Conservation (phyloP, 2,888 invertebrate species). For the Drosophila picticornis region DNA sequence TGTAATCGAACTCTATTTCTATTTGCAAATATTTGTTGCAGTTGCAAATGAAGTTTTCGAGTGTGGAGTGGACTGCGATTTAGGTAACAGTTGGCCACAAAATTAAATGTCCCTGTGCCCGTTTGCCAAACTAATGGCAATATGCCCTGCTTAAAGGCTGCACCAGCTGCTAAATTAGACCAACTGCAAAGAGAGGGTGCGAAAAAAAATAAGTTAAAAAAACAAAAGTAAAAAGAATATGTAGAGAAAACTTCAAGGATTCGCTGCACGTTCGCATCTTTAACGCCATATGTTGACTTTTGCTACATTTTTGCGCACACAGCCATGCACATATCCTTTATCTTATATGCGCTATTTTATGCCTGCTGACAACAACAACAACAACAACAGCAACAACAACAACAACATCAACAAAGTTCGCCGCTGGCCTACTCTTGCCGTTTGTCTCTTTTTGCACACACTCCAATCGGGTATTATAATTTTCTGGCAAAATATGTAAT, state of each 20-base stretch:
- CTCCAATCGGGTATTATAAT: not conserved
- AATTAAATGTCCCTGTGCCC: slow-evolving; percentile 37
- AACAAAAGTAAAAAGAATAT: slow-evolving; percentile 10
- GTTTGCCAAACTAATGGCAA: slow-evolving; percentile 53
- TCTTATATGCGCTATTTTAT: slow-evolving; percentile 79
- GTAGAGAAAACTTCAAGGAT: slow-evolving; percentile 72
- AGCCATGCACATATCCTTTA: slow-evolving; percentile 65
- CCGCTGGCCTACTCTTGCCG: slow-evolving; percentile 47
- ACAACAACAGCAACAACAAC: slow-evolving; percentile 38
- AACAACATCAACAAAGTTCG: slow-evolving; percentile 32
- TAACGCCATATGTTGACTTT: slow-evolving; percentile 85
- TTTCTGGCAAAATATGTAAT: not conserved
- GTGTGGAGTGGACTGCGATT: not conserved
- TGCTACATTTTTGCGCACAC: slow-evolving; percentile 78
- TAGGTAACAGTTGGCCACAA: slow-evolving; percentile 43
- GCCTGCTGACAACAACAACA: slow-evolving; percentile 60
- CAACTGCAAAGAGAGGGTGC: slow-evolving; percentile 34
- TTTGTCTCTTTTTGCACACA: not conserved
- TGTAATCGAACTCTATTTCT: slow-evolving; percentile 11
- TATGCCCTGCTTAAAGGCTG: slow-evolving; percentile 40
- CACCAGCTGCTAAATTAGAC: slow-evolving; percentile 50
- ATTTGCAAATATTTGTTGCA: slow-evolving; percentile 46
- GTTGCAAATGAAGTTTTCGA: slow-evolving; percentile 23
- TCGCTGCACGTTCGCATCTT: slow-evolving; percentile 84
- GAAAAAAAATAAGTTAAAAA: slow-evolving; percentile 23